Percentiles rank a stretch among this genome's conserved stretches.
Evolutionary conservation across 1,140 invertebrate species (phyloP).

Genomic region (Cyphomyrmex costatus): DNA sequence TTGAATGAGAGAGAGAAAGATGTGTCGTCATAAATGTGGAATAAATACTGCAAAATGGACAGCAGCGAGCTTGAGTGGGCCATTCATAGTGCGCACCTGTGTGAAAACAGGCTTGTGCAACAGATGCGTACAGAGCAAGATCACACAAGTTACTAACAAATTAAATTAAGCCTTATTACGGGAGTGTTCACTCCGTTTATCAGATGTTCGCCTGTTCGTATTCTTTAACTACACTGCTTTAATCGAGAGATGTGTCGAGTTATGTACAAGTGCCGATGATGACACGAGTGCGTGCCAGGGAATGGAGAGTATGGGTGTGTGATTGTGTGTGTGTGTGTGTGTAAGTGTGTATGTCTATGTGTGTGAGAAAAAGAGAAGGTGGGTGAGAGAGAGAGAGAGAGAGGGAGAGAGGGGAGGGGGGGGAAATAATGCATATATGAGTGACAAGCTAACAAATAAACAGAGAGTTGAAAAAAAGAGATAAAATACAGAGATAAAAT

Average conservation of each 20-base stretch:
- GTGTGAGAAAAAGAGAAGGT: neutral
- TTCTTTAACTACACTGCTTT: conserved; percentile 75
- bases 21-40: conserved; percentile 43
- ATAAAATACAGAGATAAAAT: neutral
- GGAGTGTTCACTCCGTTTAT: conserved; percentile 74
- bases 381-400: neutral
- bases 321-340: neutral
- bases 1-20: conserved; percentile 39
- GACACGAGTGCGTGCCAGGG: conserved; percentile 53
- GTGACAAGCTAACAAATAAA: conserved; percentile 46
- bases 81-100: conserved; percentile 47
- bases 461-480: conserved; percentile 20
- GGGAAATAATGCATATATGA: conserved; percentile 34
- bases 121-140: conserved; percentile 45
- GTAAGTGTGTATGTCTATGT: neutral
- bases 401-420: neutral
- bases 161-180: conserved; percentile 77
- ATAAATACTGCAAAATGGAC: conserved; percentile 52
- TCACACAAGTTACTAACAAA: conserved; percentile 76
- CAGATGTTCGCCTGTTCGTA: conserved; percentile 75
- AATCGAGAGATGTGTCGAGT: conserved; percentile 54
- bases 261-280: conserved; percentile 68
- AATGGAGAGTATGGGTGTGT: neutral
- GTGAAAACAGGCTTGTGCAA: conserved; percentile 47
- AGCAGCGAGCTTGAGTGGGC: conserved; percentile 38